Conservation (phyloP, 2,113 vertebrate genomes). For the Forbesichthys papilliferus region DNA sequence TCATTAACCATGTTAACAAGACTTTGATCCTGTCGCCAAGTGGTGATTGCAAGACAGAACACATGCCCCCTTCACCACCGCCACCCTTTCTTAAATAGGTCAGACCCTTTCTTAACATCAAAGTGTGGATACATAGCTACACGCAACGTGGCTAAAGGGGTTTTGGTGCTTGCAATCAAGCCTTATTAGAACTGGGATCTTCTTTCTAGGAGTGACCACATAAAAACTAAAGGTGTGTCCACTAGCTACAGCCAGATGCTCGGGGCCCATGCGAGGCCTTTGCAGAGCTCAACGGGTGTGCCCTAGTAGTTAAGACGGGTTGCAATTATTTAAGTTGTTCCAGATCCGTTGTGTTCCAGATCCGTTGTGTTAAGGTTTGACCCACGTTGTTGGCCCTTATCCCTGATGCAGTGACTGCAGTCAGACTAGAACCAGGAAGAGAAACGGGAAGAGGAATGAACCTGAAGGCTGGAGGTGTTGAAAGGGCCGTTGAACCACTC, state of each 20-base stretch:
- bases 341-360: slow-evolving; percentile 34
- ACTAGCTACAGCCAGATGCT: slow-evolving; percentile 26
- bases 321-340: slow-evolving; percentile 70
- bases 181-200: slow-evolving; percentile 39
- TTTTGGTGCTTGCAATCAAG: slow-evolving; percentile 57
- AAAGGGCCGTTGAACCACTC: slow-evolving; percentile 23
- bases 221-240: slow-evolving; percentile 32
- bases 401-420: slow-evolving; percentile 45
- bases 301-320: slow-evolving; percentile 55
- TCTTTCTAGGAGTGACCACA: slow-evolving; percentile 56
- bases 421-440: background rate
- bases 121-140: slow-evolving; percentile 39
- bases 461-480: background rate
- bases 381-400: slow-evolving; percentile 43
- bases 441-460: slow-evolving; percentile 17
- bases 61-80: slow-evolving; percentile 3
- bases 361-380: slow-evolving; percentile 20
- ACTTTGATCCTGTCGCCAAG: slow-evolving; percentile 60
- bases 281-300: slow-evolving; percentile 29
- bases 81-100: slow-evolving; percentile 28
- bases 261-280: background rate
- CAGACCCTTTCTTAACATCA: slow-evolving; percentile 42
- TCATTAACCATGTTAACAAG: slow-evolving; percentile 45
- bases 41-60: slow-evolving; percentile 62
- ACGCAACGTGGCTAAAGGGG: slow-evolving; percentile 38